Percentiles rank a stretch among this genome's conserved stretches.
Conservation (phyloP, 2,113 vertebrate species). For the Eurystomus gularis region DNA sequence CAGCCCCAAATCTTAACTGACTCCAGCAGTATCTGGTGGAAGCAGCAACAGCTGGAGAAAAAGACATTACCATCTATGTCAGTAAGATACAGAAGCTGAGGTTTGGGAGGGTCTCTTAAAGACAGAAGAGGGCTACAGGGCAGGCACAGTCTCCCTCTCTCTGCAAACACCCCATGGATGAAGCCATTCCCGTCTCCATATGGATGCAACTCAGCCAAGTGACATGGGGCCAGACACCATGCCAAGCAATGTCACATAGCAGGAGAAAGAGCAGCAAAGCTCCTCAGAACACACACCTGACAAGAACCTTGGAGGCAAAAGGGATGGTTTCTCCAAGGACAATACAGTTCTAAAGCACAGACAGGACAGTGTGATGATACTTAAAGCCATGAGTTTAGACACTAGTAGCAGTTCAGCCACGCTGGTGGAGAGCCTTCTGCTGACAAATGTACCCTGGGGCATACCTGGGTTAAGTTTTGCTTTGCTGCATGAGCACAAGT, state of each 20-base stretch:
- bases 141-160: background rate
- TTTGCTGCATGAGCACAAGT: background rate
- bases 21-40: rapidly evolving
- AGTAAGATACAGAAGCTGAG: background rate
- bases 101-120: background rate
- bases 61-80: background rate
- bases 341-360: background rate
- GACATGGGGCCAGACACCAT: rapidly evolving
- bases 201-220: background rate
- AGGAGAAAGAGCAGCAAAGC: background rate
- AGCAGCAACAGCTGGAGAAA: background rate
- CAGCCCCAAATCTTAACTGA: background rate
- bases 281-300: background rate
- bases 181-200: background rate
- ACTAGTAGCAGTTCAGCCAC: background rate
- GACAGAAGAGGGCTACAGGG: background rate
- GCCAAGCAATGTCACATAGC: background rate
- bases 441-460: background rate
- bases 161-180: background rate
- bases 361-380: background rate
- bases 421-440: background rate
- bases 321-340: background rate
- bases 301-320: background rate
- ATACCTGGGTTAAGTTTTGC: background rate
- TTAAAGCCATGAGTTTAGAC: background rate